These are phyloP conservation scores for Bubo bubo DNA, from an alignment of 2,113 vertebrate genomes.

Conservation along the genomic window DNA sequence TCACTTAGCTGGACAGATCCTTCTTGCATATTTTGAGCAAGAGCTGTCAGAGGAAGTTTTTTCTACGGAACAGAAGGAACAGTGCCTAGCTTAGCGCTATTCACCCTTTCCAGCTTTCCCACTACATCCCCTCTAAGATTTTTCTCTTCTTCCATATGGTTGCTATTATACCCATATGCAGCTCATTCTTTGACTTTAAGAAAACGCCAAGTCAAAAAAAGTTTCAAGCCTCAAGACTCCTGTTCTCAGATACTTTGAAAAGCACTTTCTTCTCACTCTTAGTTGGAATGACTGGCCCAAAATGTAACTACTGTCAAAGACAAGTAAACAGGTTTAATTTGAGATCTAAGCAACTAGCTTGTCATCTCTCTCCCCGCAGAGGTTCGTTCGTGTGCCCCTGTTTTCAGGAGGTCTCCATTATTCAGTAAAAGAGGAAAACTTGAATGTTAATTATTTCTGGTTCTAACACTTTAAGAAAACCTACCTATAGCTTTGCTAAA, in stretches of 20 bases:
- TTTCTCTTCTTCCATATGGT: neutral
- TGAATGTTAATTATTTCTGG: neutral
- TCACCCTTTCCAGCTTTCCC: neutral
- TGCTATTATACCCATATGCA: neutral
- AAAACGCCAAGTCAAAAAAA: slow-evolving; percentile 1
- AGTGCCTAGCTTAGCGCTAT: neutral
- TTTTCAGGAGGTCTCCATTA: neutral
- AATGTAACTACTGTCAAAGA: neutral
- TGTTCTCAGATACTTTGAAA: neutral
- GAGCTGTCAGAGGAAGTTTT: slow-evolving; percentile 90
- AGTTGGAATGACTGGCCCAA: neutral
- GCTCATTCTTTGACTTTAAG: neutral
- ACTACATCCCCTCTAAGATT: neutral
- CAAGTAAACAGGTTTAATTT: neutral
- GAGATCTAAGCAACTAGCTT: neutral
- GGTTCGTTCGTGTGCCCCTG: neutral
- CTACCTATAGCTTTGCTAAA: neutral
- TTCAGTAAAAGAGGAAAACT: neutral
- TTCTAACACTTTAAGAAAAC: neutral
- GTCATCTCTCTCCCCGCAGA: neutral
- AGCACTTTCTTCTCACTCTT: neutral
- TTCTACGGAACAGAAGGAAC: slow-evolving; percentile 79
- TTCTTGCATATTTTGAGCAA: slow-evolving; percentile 94
- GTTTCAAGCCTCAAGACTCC: neutral
- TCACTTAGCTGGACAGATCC: slow-evolving; percentile 88